A percentile compares a stretch with the other conserved stretches of the same genome.
Conservation (phyloP, 1,140 invertebrate genomes). For the Aphidius ervi region DNA sequence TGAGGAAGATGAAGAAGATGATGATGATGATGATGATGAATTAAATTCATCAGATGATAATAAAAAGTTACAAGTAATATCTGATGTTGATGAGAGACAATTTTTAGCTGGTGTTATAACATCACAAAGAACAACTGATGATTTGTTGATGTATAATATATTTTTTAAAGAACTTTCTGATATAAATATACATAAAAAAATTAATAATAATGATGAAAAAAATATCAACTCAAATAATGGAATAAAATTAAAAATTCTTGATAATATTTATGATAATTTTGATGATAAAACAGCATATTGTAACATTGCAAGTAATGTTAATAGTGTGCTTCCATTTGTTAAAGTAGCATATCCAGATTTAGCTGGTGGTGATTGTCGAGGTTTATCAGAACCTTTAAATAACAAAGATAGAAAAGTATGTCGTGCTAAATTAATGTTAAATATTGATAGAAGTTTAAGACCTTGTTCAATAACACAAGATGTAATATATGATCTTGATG, state of each 20-base stretch:
- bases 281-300: constrained; percentile 45
- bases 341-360: constrained; percentile 76
- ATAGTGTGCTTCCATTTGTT: constrained; percentile 64
- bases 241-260: constrained; percentile 31
- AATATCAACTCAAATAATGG: too few relatives aligned
- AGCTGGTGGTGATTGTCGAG: constrained; percentile 54
- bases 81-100: constrained; percentile 38
- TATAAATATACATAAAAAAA: constrained; percentile 47
- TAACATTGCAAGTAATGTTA: constrained; percentile 52
- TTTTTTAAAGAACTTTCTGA: constrained; percentile 57
- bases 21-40: constrained; percentile 21
- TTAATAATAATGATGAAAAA: neutral
- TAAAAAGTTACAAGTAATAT: constrained; percentile 8
- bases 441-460: constrained; percentile 60
- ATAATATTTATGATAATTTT: constrained; percentile 22
- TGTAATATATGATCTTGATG: constrained; percentile 74
- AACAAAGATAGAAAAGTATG: constrained; percentile 62
- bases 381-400: constrained; percentile 59
- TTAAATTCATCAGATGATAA: constrained; percentile 18
- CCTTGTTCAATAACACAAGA: constrained; percentile 58
- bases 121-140: constrained; percentile 40
- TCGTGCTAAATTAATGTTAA: constrained; percentile 60
- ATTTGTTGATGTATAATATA: constrained; percentile 53
- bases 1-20: constrained; percentile 18
- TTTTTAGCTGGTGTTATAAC: constrained; percentile 44